Evolutionary conservation across 2,888 invertebrate species (phyloP), one percentile per base, ranked within the genome.

Genomic region (Tachina grossa): DNA sequence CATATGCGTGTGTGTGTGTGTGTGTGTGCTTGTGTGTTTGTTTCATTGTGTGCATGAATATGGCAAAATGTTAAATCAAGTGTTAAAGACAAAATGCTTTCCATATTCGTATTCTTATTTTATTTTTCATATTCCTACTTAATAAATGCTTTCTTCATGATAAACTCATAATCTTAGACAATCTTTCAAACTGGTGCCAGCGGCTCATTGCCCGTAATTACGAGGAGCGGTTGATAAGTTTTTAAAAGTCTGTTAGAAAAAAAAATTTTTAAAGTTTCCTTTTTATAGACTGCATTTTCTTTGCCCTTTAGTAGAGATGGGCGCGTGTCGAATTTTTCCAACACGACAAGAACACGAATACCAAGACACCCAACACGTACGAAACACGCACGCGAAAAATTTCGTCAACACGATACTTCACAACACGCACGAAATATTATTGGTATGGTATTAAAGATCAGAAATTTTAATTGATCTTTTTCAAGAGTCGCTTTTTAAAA

Each of bases 41-140:
- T 55, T 31, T 5, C 10, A 9, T 66, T 68, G 19, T 59, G 63
- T 47, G 22, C 19, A n/a, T 68, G 45, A 77, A 72, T 66, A 69
- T 65, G 53, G 57, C 69, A 80, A 72, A 68, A 79, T 85, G 83
- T 79, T 85, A 85, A 85, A 85, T 85, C 85, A 85, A 83, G 83
- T 83, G 83, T 79, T 83, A 83, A 83, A 85, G 76, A 79, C 83
- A 80, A 80, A 61, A 76, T 76, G 66, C 83, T 76, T 53, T 13
- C 39, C 72, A 59, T 49, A 72, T 61, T 66, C 71, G 71, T 85
- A 76, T 74, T 85, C 13, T 14, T 49, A 71, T 63, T 65, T 45
- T 75, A 43, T 63, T 43, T 75, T 63, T 49, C 57, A 19, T 69
- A 55, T 79, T 66, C 13, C 47, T 69, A 49, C 39, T 69, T 75